Conservation (phyloP, 2,888 invertebrate species). For the Andrena camellia region DNA sequence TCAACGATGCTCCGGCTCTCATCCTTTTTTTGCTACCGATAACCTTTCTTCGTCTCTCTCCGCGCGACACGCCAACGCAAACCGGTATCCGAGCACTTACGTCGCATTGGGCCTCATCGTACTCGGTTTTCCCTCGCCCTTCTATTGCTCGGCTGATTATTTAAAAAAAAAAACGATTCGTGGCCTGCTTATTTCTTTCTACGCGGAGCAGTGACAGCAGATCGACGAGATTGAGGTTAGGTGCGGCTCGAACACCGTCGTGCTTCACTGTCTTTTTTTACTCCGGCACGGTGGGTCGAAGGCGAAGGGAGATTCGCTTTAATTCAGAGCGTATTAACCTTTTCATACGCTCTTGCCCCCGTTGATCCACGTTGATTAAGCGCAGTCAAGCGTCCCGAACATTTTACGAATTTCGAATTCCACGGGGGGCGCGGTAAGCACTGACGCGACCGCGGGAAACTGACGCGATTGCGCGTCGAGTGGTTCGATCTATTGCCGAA, state of each 20-base stretch:
- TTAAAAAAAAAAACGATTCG: not conserved
- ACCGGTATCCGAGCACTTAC: not conserved
- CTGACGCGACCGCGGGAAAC: not conserved
- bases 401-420: constrained; percentile 44
- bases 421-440: not conserved
- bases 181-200: too few species aligned
- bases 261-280: constrained; percentile 19
- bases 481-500: not conserved
- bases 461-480: not conserved
- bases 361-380: constrained; percentile 62
- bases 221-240: constrained; percentile 54
- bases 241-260: constrained; percentile 19
- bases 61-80: not conserved
- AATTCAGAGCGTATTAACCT: constrained; percentile 74
- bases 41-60: constrained; percentile 17
- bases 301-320: constrained; percentile 51
- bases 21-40: not conserved
- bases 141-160: not conserved
- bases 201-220: not conserved
- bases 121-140: too few species aligned
- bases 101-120: not conserved
- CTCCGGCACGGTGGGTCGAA: constrained; percentile 21
- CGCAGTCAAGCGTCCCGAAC: constrained; percentile 16
- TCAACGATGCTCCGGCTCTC: not conserved
- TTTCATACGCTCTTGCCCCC: constrained; percentile 63